Evolutionary conservation across 2,113 vertebrate genomes (phyloP).

Genomic region (Okapia johnstoni): DNA sequence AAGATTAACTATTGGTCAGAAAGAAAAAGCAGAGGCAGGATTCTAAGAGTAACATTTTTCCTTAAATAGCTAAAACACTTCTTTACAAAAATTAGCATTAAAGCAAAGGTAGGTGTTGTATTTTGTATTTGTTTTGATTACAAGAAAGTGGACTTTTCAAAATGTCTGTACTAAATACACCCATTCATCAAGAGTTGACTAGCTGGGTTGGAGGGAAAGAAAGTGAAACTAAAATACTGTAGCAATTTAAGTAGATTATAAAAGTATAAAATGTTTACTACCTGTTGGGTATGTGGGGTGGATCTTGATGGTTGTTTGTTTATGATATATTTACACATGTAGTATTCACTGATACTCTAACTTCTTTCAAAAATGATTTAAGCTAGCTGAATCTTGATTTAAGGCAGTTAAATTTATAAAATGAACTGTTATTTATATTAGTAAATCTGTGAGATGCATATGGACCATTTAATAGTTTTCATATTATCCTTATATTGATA

Average conservation of each 20-base stretch:
- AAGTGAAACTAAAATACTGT: not conserved
- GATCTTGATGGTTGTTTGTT: not conserved
- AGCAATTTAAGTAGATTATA: not conserved
- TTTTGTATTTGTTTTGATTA: conserved; percentile 10
- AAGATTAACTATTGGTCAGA: not conserved
- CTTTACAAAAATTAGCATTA: not conserved
- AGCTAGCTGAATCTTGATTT: not conserved
- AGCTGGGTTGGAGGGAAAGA: not conserved
- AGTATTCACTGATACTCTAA: not conserved
- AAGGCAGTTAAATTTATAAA: not conserved
- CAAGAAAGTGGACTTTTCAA: not conserved
- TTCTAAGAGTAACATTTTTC: conserved; percentile 6
- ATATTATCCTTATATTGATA: not conserved
- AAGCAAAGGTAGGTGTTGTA: not conserved
- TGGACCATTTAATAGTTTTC: not conserved
- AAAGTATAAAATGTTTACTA: not conserved
- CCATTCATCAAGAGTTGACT: not conserved
- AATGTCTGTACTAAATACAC: not conserved
- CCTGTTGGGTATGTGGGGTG: not conserved
- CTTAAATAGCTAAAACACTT: not conserved
- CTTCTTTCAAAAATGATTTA: not conserved
- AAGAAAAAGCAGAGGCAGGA: not conserved
- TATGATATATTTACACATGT: not conserved
- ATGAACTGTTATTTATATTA: not conserved
- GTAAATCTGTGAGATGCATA: not conserved